Percentiles rank a stretch among this genome's conserved stretches.
These are phyloP conservation scores for Loxodonta africana DNA, from an alignment of 2,113 vertebrate species.

Conservation along the genomic window DNA sequence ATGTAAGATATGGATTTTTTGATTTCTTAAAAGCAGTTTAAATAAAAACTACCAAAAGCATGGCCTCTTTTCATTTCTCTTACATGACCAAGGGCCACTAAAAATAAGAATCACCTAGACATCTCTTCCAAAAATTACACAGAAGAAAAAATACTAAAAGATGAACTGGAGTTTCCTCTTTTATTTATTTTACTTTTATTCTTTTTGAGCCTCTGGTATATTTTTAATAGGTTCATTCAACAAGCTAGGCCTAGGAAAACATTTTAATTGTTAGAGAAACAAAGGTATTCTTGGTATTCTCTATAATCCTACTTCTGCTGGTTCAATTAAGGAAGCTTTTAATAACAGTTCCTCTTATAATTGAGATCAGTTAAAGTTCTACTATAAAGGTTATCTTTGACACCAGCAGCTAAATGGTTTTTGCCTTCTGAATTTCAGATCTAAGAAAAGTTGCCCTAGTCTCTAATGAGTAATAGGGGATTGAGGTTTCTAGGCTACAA, in stretches of 20 bases:
- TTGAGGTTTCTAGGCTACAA: slow-evolving; percentile 92
- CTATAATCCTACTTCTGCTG: slow-evolving; percentile 74
- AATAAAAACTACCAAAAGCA: slow-evolving; percentile 89
- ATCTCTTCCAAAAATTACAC: slow-evolving; percentile 66
- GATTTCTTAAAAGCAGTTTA: slow-evolving; percentile 86
- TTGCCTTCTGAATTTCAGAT: slow-evolving; percentile 85
- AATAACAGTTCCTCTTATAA: slow-evolving; percentile 83
- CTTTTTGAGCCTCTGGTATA: slow-evolving; percentile 62
- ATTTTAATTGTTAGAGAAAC: slow-evolving; percentile 81
- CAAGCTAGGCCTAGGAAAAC: slow-evolving; percentile 74
- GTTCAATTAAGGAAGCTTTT: slow-evolving; percentile 84
- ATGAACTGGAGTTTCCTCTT: slow-evolving; percentile 46
- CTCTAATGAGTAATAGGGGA: slow-evolving; percentile 91
- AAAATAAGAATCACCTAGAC: slow-evolving; percentile 86
- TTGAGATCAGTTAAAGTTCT: slow-evolving; percentile 82
- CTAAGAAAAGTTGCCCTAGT: slow-evolving; percentile 88
- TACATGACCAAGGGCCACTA: slow-evolving; percentile 85
- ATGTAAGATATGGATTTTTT: slow-evolving; percentile 90
- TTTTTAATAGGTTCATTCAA: slow-evolving; percentile 79
- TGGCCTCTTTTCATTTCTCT: slow-evolving; percentile 86
- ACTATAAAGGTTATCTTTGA: slow-evolving; percentile 83
- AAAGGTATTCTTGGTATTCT: slow-evolving; percentile 70
- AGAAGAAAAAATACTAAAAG: slow-evolving; percentile 43
- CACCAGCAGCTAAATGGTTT: slow-evolving; percentile 85
- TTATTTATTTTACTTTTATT: slow-evolving; percentile 61